A percentile compares a stretch with the other conserved stretches of the same genome.
phyloP scores from a whole-genome alignment of 2,113 vertebrate species.

The Edolisoma coerulescens region DNA sequence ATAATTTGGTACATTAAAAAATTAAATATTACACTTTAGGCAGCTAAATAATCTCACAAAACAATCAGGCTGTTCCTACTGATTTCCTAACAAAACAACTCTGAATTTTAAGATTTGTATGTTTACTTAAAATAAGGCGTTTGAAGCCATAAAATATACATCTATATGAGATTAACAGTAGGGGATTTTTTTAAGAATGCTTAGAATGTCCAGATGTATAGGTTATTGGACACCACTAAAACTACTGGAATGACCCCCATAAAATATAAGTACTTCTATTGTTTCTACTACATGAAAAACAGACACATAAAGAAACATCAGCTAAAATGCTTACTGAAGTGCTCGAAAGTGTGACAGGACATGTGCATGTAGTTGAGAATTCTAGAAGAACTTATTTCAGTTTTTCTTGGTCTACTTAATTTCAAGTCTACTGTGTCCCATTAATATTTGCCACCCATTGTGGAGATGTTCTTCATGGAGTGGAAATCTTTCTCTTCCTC shows the following conservation, averaged over 20 bases:
- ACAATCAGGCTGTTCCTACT: background rate
- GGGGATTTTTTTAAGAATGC: background rate
- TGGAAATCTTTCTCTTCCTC: background rate
- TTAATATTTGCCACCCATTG: background rate
- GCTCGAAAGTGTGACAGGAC: background rate
- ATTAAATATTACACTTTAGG: background rate
- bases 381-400: background rate
- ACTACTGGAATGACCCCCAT: background rate
- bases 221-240: background rate
- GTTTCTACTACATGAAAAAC: background rate
- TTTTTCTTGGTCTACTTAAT: background rate
- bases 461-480: background rate
- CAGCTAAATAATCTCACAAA: background rate
- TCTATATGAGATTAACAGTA: background rate
- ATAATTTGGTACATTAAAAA: background rate
- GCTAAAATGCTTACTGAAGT: background rate
- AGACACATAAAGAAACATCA: background rate
- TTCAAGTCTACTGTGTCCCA: background rate
- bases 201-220: background rate
- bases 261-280: background rate
- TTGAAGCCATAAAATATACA: background rate
- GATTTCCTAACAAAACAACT: background rate
- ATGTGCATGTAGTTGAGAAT: accelerated
- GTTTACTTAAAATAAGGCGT: background rate
- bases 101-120: background rate